These are phyloP conservation scores for Gorsachius goisagi DNA, from an alignment of 2,113 vertebrate species.

Conservation along the genomic window DNA sequence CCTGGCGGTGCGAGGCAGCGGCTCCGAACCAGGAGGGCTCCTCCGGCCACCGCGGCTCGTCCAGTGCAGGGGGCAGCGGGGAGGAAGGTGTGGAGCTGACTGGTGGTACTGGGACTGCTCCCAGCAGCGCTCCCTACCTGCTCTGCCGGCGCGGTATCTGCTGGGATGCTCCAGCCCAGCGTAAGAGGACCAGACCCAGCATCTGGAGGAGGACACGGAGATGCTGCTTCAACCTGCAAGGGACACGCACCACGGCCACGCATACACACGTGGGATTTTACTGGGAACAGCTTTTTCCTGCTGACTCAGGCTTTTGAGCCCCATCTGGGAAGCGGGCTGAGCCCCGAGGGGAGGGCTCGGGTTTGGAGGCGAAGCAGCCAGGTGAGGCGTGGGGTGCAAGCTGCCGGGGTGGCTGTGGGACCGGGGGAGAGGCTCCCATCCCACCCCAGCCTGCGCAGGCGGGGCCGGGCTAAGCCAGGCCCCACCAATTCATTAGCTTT, in stretches of 20 bases:
- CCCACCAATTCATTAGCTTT: background rate
- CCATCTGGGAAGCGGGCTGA: background rate
- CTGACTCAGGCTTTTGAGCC: accelerated
- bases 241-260: accelerated
- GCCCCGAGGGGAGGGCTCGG: background rate
- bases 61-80: background rate
- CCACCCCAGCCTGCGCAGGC: background rate
- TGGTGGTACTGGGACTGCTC: accelerated
- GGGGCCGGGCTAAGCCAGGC: background rate
- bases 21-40: background rate
- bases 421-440: background rate
- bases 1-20: too few relatives aligned
- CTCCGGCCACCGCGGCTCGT: too few relatives aligned
- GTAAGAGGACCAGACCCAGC: background rate
- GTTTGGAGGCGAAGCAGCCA: accelerated
- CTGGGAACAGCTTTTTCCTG: background rate
- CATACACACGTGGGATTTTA: accelerated
- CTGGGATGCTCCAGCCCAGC: background rate
- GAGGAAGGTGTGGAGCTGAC: background rate
- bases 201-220: background rate
- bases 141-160: accelerated
- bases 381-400: accelerated
- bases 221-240: background rate
- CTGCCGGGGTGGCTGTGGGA: accelerated
- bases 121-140: background rate